phyloP scores from a whole-genome alignment of 2,113 vertebrate species.

The Mugil cephalus region DNA sequence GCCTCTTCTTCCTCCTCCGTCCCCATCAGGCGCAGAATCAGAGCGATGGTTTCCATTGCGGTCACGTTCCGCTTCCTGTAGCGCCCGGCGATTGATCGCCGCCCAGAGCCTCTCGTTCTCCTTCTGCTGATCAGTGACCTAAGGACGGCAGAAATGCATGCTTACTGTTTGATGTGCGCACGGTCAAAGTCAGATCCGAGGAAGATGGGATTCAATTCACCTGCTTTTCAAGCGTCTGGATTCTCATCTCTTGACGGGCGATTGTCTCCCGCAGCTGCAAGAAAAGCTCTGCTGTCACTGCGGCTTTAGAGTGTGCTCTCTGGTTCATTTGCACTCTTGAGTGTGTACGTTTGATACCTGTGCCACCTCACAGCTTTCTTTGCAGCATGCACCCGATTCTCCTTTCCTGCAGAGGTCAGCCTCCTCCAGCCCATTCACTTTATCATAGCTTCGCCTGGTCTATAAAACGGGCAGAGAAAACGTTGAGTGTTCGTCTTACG shows the following conservation, averaged over 20 bases:
- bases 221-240: constrained; percentile 84
- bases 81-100: constrained; percentile 66
- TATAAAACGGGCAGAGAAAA: constrained; percentile 49
- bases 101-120: constrained; percentile 84
- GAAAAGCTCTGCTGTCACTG: constrained; percentile 12
- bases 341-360: constrained; percentile 68
- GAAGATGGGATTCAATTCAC: constrained; percentile 51
- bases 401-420: constrained; percentile 77
- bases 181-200: background rate
- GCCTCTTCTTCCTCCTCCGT: constrained; percentile 50
- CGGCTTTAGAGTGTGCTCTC: background rate
- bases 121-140: constrained; percentile 81
- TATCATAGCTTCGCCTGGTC: constrained; percentile 79
- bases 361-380: constrained; percentile 67
- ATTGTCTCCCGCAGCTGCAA: constrained; percentile 81
- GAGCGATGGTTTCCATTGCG: constrained; percentile 59
- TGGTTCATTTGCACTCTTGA: background rate
- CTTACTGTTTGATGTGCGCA: background rate
- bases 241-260: constrained; percentile 75
- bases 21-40: constrained; percentile 34
- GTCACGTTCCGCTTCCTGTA: constrained; percentile 51
- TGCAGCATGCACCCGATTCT: constrained; percentile 81
- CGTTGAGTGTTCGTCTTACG: background rate
- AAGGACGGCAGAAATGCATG: background rate
- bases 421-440: constrained; percentile 70